Conservation (phyloP, 2,797 vertebrate genomes). For the Trichosurus vulpecula region DNA sequence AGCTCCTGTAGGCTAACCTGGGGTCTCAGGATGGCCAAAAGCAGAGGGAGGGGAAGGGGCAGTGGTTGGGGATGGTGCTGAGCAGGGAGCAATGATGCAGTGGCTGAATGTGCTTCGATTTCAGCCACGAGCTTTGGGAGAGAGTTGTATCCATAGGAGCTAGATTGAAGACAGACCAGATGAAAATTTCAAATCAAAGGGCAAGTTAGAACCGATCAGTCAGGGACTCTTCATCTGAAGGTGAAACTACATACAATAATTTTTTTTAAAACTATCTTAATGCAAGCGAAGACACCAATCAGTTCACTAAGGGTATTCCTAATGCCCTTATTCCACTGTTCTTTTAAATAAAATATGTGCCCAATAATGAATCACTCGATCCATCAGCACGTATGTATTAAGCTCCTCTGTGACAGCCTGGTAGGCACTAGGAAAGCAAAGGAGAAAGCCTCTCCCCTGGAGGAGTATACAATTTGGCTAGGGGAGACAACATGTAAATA, state of each 20-base stretch:
- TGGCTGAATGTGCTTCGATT: background rate
- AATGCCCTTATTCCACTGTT: background rate
- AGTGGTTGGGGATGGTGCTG: background rate
- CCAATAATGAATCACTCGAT: background rate
- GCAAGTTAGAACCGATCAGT: background rate
- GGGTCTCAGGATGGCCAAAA: background rate
- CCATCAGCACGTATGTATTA: background rate
- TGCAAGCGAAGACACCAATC: background rate
- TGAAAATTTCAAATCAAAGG: background rate
- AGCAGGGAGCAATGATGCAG: background rate
- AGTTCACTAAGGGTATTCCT: background rate
- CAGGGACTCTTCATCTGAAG: background rate
- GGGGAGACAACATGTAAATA: background rate
- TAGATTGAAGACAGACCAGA: background rate
- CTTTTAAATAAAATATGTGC: background rate
- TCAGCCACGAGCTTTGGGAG: background rate
- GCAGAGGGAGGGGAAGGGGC: background rate
- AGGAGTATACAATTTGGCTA: background rate
- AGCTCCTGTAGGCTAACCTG: background rate
- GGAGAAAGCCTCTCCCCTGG: background rate
- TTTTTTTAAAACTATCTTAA: background rate
- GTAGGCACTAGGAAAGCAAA: background rate
- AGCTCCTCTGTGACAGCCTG: background rate
- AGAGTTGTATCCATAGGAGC: background rate
- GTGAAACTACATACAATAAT: background rate